Base-by-base conservation (phyloP, 2,888 invertebrate genomes). In the Tetheella fluctuosa region DNA sequence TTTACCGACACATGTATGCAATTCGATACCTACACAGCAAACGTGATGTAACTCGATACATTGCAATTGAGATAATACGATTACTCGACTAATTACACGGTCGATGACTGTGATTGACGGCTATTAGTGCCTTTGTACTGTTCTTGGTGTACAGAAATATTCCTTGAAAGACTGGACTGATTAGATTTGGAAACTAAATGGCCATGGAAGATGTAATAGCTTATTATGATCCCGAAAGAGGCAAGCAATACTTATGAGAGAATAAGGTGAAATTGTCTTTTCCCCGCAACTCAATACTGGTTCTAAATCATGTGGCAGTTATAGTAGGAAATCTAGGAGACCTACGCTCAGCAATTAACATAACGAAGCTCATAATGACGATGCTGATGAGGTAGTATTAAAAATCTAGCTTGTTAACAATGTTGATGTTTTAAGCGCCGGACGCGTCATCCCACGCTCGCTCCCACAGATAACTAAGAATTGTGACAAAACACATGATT, bases 41-140 rank as follows among this genome's bases (percentile, higher is more conserved):
- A 25, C 13, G 58, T 52, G 30, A 7, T 37, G 58, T 58, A 58
- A 58, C 52, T 28, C 52, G 52, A 58, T 34, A 48, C 52, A 28
- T 8, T 34, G 57, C 48, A 61, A 59, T 59, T 60, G 58, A 58
- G 60, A 55, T 55, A 42, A 60, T 59, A 52, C 58, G 42, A 64
- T 63, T 61, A 64, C 59, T 57, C n/a, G 48, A 62, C 58, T 54
- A 58, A 67, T 64, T 59, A 63, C 54, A 60, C 59, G 57, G 60
- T 54, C 63, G 60, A 61, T 58, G 60, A 55, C 54, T 60, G 59
- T 63, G 67, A 64, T 67, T 64, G 64, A 61, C 59, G 52, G 56
- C 48, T 57, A 59, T n/a, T 17, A 20, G 10, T 48, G 48, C 48
- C 10, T 15, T 15, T n/a, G 39, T n/a, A n/a, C 30, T 30, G 28